Base-by-base conservation (phyloP, 1,140 invertebrate genomes). In the Scaptodrosophila lebanonensis region DNA sequence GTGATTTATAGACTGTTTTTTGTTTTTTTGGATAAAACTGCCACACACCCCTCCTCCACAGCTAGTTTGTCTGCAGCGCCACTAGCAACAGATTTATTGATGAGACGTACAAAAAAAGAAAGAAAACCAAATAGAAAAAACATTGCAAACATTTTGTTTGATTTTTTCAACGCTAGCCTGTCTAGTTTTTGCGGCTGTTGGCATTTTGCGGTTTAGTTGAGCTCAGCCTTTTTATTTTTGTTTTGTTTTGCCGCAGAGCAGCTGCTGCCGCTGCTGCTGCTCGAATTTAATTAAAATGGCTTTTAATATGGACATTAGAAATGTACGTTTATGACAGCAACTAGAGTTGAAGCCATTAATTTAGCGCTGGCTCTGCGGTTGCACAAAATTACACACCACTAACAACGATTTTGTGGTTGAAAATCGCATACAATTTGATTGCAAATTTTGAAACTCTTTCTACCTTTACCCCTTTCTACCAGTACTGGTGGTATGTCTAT, bases 41-140 rank as follows among this genome's bases (percentile, higher is more conserved):
- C 16, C 17, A 4, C n/a, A 9, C 42, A 20, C 22, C 42, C 27
- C 17, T 66, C 62, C 61, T 67, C n/a, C 50, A 70, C 56, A 66
- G 39, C n/a, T n/a, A 45, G 45, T 59, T 66, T 65, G 59, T 62
- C 64, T 66, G 75, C 75, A 68, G 54, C 61, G 69, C 71, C 71
- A 57, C 35, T 36, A 57, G 68, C 48, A 70, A 60, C 75, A 65
- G 73, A 79, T 82, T 79, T 79, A 79, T 79, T 79, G 75, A 82
- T 79, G 73, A 82, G 75, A 64, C n/a, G n/a, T n/a, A n/a, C n/a
- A n/a, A n/a, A n/a, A n/a, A n/a, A n/a, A n/a, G n/a, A n/a, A n/a
- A n/a, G n/a, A n/a, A n/a, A n/a, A n/a, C n/a, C n/a, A 49, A 65
- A 56, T 68, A 66, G 48, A 56, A 36, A 43, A 76, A 75, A 64